Evolutionary conservation across 2,888 invertebrate genomes (phyloP), one percentile per base, ranked within the genome.

Genomic region (Leptinotarsa haldemani): DNA sequence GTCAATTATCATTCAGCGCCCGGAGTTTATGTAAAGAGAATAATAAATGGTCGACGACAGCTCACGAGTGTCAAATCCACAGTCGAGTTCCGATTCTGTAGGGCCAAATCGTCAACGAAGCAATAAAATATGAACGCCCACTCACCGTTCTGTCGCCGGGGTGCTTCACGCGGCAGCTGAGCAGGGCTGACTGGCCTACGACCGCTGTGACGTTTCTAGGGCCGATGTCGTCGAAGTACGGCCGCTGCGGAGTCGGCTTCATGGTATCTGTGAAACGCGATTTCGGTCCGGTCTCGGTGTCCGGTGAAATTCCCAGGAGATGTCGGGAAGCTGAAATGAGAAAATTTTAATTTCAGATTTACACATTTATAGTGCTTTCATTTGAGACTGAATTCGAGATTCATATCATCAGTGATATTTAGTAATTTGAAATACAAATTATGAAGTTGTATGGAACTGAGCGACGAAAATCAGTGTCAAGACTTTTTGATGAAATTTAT

Each of bases 191-290:
- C 87, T 96, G 95, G 3, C 95, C 96, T 50, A 95, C 94, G 70
- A 95, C 94, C 18, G 95, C 92, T 1, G 95, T 94, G 78, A 96
- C 92, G 88, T 96, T 96, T 78, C 95, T 90, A 0, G 94, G 93
- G 5, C 94, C 94, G 77, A 95, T 92, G 87, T 95, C 95, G 86
- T 95, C 95, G 86, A 96, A 96, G 88, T 93, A 94, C 4, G 96
- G 96, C 83, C 92, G 89, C 83, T 93, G 93, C 9, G 69, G 22
- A 30, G 77, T 65, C 15, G 78, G 74, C 63, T 77, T 80, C 71
- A 78, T 76, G 3, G 80, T 71, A 50, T 82, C 82, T 65, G 77
- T 77, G 65, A 79, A 82, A 25, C 81, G 77, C 12, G 56, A 56
- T 40, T 56, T 46, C 4, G 18, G 61, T 4, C 25, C 53, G 22